Conservation (phyloP, 1,140 invertebrate genomes). For the Diorhabda sublineata region DNA sequence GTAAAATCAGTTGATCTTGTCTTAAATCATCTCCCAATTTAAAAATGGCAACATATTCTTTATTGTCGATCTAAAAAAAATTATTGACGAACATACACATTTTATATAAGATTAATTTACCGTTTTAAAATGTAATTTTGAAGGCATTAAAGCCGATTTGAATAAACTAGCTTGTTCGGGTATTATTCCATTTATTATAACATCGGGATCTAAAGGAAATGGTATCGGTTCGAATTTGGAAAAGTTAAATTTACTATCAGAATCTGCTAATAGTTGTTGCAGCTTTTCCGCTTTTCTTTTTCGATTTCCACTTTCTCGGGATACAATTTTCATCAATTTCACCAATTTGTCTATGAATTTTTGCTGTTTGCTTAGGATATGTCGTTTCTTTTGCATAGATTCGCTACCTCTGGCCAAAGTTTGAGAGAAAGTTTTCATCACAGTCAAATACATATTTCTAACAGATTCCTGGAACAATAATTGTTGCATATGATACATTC, state of each 20-base stretch:
- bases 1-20: slow-evolving; percentile 96
- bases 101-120: slow-evolving; percentile 27
- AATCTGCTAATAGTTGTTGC: slow-evolving; percentile 75
- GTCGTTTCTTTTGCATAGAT: slow-evolving; percentile 65
- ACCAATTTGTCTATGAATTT: slow-evolving; percentile 89
- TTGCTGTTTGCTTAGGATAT: slow-evolving; percentile 76
- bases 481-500: too few relatives aligned
- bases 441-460: slow-evolving; percentile 82
- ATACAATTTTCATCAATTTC: slow-evolving; percentile 84
- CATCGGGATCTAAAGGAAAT: slow-evolving; percentile 89
- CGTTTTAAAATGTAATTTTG: slow-evolving; percentile 87
- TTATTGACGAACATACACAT: not conserved
- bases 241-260: slow-evolving; percentile 84
- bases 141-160: slow-evolving; percentile 98
- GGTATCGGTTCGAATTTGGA: slow-evolving; percentile 87
- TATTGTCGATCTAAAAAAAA: slow-evolving; percentile 50
- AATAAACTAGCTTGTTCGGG: slow-evolving; percentile 88
- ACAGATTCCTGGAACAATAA: slow-evolving; percentile 46
- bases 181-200: slow-evolving; percentile 86
- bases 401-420: slow-evolving; percentile 59
- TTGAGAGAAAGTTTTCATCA: slow-evolving; percentile 82
- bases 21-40: slow-evolving; percentile 98
- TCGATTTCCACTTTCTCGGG: slow-evolving; percentile 85
- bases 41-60: slow-evolving; percentile 96
- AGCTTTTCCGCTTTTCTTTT: slow-evolving; percentile 88